Base-by-base conservation (phyloP, 1,140 invertebrate species). In the Heliothis subflexa region DNA sequence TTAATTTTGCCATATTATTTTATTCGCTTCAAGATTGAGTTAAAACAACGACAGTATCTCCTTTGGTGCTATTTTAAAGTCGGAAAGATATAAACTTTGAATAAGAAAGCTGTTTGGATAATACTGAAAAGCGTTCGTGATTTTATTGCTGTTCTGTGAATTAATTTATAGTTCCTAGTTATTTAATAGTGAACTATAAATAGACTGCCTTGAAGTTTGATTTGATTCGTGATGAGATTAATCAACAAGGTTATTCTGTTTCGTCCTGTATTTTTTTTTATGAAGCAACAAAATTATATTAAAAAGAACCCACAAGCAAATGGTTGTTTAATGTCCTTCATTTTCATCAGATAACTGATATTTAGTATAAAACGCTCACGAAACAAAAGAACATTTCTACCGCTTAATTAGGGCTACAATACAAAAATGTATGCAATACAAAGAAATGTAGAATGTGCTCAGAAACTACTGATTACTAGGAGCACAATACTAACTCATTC, bases 401-500 rank as follows among this genome's bases (percentile, higher is more conserved):
- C 33, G 16, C 61, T 11, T 64, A 45, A 64, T 64, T 64, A 64
- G 16, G 18, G n/a, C 3, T 33, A 64, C n/a, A 64, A 45, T 47
- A 66, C 10, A 66, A 47, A 47, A 18, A 11, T 21, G 10, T 2
- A 45, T 47, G 11, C 40, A 12, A 47, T 33, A 47, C 40, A 66
- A 66, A 66, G 40, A 66, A 66, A 5, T 3, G 40, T 47, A 47
- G 62, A 66, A 66, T 66, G 16, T 66, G 47, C 62, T 66, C 62
- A 66, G 47, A 47, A 66, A 66, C 40, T 66, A 70, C 66, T 70
- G 66, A 70, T 70, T 70, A 21, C 66, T 40, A 13, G 47, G 33
- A 25, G 66, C 45, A 70, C 21, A 50, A 70, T 52, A n/a, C 45
- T 50, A 70, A 52, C 66, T 70, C 66, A 70, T 70, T 52, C 66